Evolutionary conservation across 2,888 invertebrate species (phyloP).

Genomic region (Osmoderma eremita): DNA sequence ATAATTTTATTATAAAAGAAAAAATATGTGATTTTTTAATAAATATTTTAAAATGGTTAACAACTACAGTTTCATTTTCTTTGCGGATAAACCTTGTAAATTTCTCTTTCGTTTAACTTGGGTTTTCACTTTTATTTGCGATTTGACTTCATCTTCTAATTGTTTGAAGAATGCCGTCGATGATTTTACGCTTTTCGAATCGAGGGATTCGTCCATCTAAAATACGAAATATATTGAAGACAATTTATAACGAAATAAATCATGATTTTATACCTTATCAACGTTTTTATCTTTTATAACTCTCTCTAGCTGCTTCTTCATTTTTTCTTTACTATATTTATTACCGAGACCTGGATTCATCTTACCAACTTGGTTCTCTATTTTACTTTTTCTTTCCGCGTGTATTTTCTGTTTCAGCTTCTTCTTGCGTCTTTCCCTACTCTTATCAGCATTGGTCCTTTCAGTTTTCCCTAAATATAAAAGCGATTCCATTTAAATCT

Average conservation of each 20-base stretch:
- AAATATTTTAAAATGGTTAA: background rate
- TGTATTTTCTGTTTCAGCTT: conserved; percentile 77
- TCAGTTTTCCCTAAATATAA: conserved; percentile 84
- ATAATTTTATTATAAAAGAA: conserved; percentile 18
- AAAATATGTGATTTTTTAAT: conserved; percentile 34
- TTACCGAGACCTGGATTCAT: conserved; percentile 67
- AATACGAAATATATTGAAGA: conserved; percentile 41
- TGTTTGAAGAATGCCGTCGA: conserved; percentile 88
- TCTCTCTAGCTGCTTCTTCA: conserved; percentile 71
- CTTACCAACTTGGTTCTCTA: conserved; percentile 64
- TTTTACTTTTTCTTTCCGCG: conserved; percentile 66
- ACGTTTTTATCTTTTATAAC: conserved; percentile 74
- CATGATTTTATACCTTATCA: conserved; percentile 64
- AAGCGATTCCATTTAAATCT: too few species aligned
- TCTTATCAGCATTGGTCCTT: conserved; percentile 85
- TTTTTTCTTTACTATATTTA: conserved; percentile 69
- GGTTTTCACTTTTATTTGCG: conserved; percentile 66
- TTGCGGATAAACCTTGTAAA: conserved; percentile 64
- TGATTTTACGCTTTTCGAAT: conserved; percentile 71
- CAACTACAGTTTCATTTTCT: conserved; percentile 72
- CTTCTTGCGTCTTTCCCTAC: conserved; percentile 87
- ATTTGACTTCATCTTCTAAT: conserved; percentile 79
- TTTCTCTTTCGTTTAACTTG: conserved; percentile 54
- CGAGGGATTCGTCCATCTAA: conserved; percentile 64
- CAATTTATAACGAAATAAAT: conserved; percentile 27